Percentiles rank a stretch among this genome's conserved stretches.
phyloP scores from a whole-genome alignment of 1,140 invertebrate genomes.

The Apocrypta bakeri region DNA sequence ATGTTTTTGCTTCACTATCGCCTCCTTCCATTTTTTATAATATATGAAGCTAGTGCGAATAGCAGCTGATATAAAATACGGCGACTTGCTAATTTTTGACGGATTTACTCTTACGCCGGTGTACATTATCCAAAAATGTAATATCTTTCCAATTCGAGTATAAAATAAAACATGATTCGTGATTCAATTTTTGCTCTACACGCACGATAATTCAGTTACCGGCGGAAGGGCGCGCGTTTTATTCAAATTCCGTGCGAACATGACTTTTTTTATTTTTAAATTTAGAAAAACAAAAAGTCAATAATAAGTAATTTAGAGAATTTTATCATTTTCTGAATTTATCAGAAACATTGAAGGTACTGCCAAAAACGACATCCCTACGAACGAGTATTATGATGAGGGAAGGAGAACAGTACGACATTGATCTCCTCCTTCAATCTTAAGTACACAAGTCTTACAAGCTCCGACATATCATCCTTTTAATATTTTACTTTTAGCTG shows the following conservation, averaged over 20 bases:
- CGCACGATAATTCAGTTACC: neutral
- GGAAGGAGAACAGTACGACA: constrained; percentile 4
- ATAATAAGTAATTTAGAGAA: neutral
- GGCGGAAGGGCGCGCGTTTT: neutral
- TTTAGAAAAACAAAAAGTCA: constrained; percentile 12
- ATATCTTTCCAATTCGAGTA: neutral
- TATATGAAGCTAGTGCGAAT: constrained; percentile 28
- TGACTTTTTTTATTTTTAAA: constrained; percentile 33
- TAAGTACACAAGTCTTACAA: constrained; percentile 48
- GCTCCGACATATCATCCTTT: constrained; percentile 11
- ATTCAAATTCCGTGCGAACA: neutral
- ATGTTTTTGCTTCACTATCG: neutral
- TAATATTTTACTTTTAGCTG: constrained; percentile 5
- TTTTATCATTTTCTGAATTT: neutral
- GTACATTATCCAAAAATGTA: no score
- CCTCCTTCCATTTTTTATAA: neutral
- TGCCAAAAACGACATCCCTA: constrained; percentile 21
- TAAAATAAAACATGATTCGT: neutral
- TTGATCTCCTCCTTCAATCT: constrained; percentile 20
- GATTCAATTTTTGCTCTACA: neutral
- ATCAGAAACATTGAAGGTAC: constrained; percentile 1
- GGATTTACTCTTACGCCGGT: neutral
- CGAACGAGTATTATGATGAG: constrained; percentile 10
- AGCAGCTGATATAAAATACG: constrained; percentile 1
- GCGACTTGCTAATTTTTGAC: neutral